Evolutionary conservation across 2,797 vertebrate species (phyloP).

Genomic region (Anomalospiza imberbis): DNA sequence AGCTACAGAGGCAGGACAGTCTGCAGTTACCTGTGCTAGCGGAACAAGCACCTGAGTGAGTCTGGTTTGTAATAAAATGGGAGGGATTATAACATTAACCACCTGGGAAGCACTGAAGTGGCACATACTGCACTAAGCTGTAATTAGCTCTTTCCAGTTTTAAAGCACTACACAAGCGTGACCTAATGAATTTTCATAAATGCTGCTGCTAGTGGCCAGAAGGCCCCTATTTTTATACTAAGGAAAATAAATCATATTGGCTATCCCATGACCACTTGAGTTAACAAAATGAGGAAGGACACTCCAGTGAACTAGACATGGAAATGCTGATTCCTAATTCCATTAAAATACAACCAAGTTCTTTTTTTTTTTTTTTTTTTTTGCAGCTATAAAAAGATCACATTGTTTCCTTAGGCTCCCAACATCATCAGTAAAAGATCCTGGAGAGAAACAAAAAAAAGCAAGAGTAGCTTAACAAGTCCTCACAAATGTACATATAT

Average conservation of each 20-base stretch:
- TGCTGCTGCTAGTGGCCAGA: not conserved
- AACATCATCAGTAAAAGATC: not conserved
- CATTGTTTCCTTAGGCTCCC: not conserved
- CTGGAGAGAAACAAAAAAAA: not conserved
- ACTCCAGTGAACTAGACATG: constrained; percentile 8
- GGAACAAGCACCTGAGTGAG: not conserved
- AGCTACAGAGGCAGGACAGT: not conserved
- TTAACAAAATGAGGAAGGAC: constrained; percentile 56
- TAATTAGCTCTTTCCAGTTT: not conserved
- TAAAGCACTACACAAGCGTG: not conserved
- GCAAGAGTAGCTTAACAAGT: not conserved
- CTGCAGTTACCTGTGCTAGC: not conserved
- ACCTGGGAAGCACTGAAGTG: not conserved
- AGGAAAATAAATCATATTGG: constrained; percentile 11
- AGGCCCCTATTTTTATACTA: constrained; percentile 32
- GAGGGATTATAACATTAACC: not conserved
- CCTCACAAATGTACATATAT: fast-evolving
- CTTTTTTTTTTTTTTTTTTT: not conserved
- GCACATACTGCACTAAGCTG: not conserved
- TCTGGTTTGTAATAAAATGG: not conserved
- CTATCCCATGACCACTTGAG: not conserved
- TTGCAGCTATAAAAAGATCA: not conserved
- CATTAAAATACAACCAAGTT: constrained; percentile 3
- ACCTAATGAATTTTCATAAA: constrained; percentile 19
- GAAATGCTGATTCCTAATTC: constrained; percentile 56